Evolutionary conservation across 2,888 invertebrate species (phyloP), one percentile per base, ranked within the genome.

Genomic region (Tipula lateralis): DNA sequence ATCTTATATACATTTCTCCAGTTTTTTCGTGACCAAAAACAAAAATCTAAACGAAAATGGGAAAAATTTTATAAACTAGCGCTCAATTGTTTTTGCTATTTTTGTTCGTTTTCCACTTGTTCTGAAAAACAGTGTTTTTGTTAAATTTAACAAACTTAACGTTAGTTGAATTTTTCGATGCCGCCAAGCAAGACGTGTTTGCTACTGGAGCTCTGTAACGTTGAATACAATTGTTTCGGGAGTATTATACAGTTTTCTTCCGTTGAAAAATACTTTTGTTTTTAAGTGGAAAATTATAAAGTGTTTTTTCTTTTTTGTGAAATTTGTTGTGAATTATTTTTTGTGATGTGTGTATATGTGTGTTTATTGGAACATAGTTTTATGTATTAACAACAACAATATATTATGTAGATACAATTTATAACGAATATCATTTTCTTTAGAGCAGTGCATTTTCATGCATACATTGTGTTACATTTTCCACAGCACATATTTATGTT

Each of bases 101-200:
- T 9, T 6, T 66, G 19, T 66, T 66, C 24, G 9, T 66, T 66
- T 66, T 66, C 66, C 66, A 66, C 66, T 66, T 66, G 66, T 66
- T 66, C 19, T 66, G 66, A 66, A 66, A 66, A 66, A 66, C 66
- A 66, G 7, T n/a, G 2, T 44, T 19, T 66, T 66, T 66, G 24
- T 24, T 24, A 24, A 24, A 24, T 66, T 66, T 66, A 66, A 66
- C 66, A 66, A 66, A 66, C 7, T 66, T 66, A 13, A 24, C 66
- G 66, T 66, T 66, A 66, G 66, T 66, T 66, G 24, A 66, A 66
- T 24, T 66, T 24, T 24, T 66, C 66, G 66, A 66, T 66, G 66
- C n/a, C 66, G 66, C 66, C 66, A 66, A 66, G 66, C 24, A 66
- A 66, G 66, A 66, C 66, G 66, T 66, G 66, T 24, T n/a, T n/a